Evolutionary conservation across 2,888 invertebrate species (phyloP).

Genomic region (Pristionchus arcanus): DNA sequence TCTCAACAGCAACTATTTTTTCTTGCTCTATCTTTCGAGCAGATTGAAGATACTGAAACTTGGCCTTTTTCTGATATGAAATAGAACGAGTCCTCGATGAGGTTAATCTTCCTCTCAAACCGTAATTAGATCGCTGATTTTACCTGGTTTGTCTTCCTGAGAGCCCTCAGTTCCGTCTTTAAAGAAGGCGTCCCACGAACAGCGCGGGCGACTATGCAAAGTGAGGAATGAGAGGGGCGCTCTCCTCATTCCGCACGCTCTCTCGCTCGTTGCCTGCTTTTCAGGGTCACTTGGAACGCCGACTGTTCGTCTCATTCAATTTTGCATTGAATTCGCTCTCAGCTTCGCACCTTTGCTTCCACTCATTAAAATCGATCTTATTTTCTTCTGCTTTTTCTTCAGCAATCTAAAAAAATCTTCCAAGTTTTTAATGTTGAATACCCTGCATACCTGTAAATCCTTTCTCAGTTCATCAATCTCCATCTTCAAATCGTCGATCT

Average conservation of each 20-base stretch:
- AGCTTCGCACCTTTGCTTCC: slow-evolving; percentile 16
- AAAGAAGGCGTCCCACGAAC: no score
- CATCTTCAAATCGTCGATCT: neutral
- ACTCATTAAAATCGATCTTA: slow-evolving; percentile 32
- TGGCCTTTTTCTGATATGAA: no score
- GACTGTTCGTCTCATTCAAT: neutral
- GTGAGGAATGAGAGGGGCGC: no score
- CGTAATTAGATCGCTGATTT: no score
- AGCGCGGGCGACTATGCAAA: no score
- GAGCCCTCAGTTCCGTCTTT: slow-evolving; percentile 11
- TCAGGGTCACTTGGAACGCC: neutral
- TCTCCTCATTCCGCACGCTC: no score
- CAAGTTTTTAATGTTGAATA: no score
- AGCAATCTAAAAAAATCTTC: no score
- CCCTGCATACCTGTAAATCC: neutral
- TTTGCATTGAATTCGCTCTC: neutral
- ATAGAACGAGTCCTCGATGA: no score
- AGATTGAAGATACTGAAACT: neutral
- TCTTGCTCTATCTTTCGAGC: neutral
- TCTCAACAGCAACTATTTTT: neutral
- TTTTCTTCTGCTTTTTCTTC: neutral
- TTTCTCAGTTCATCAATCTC: neutral
- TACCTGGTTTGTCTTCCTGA: neutral
- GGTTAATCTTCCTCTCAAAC: no score
- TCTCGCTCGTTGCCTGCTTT: neutral